Evolutionary conservation across 1,140 invertebrate species (phyloP), one percentile per base, ranked within the genome.

Genomic region (Procambarus clarkii): DNA sequence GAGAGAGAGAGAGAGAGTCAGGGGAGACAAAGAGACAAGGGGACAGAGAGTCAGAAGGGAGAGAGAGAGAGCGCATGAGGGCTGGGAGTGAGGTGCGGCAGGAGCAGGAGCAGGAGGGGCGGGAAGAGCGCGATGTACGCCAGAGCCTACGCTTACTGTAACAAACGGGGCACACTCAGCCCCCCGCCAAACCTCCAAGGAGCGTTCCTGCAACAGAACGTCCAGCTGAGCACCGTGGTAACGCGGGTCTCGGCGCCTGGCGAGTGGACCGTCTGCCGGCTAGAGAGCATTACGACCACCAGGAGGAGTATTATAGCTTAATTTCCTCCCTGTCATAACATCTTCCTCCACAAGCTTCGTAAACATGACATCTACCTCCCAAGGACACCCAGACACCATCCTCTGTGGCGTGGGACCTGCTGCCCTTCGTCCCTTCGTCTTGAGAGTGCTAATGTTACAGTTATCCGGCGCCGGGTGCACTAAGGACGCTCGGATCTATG

Each of bases 91-190:
- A 74, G 44, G 21, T 15, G 45, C 18, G n/a, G 69, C 4, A 34
- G 69, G 34, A 18, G 83, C 15, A 74, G 60, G 45, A n/a, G 69
- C 21, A 5, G 21, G 69, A 5, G 8, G 34, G 76, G 71, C 64
- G 58, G 76, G 48, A 58, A 74, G 85, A 77, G 85, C 74, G 85
- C 60, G 85, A 50, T 11, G 71, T 86, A 78, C 24, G 48, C 71
- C 64, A 60, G 77, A 79, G 77, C 85, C 85, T 86, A 86, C 85
- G 78, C 85, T 86, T 86, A 86, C 85, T 86, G 85, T 86, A 86
- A 86, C 85, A 86, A 86, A 86, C 46, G 76, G 85, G 85, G 44
- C 85, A 86, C 85, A 77, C 46, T 78, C 76, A 76, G 85, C 46
- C 50, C 85, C 74, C 46, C 71, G 85, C 85, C 85, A 86, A 86